Evolutionary conservation across 2,888 invertebrate species (phyloP).

Genomic region (Ethmia dodecea): DNA sequence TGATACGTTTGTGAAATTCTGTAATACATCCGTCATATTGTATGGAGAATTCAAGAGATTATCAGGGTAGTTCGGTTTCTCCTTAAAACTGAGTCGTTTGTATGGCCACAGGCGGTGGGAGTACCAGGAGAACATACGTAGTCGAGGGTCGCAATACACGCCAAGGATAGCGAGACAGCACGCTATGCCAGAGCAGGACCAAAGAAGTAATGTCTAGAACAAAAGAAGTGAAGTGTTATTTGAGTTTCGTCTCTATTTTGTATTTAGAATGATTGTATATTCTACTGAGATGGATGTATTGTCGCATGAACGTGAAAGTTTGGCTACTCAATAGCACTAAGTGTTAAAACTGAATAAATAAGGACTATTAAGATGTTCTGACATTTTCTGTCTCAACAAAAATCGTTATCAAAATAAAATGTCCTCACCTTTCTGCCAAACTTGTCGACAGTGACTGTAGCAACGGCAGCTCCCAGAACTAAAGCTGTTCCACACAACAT

Average conservation of each 20-base stretch:
- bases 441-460: constrained; percentile 55
- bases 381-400: too few species aligned
- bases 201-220: constrained; percentile 58
- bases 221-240: too few species aligned
- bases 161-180: constrained; percentile 59
- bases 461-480: constrained; percentile 62
- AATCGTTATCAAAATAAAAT: too few species aligned
- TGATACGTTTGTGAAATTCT: constrained; percentile 21
- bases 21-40: constrained; percentile 9
- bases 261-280: too few species aligned
- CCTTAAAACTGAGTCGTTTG: constrained; percentile 30
- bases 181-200: constrained; percentile 65
- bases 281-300: too few species aligned
- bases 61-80: constrained; percentile 26
- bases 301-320: too few species aligned
- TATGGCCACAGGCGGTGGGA: constrained; percentile 48
- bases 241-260: too few species aligned
- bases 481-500: constrained; percentile 59
- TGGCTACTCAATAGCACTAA: too few species aligned
- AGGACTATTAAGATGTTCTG: too few species aligned
- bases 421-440: constrained; percentile 57
- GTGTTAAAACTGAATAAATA: too few species aligned
- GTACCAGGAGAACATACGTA: constrained; percentile 56
- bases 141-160: constrained; percentile 60
- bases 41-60: constrained; percentile 23